These are phyloP conservation scores for Heliconius ismenius DNA, from an alignment of 2,888 invertebrate species.

Conservation along the genomic window DNA sequence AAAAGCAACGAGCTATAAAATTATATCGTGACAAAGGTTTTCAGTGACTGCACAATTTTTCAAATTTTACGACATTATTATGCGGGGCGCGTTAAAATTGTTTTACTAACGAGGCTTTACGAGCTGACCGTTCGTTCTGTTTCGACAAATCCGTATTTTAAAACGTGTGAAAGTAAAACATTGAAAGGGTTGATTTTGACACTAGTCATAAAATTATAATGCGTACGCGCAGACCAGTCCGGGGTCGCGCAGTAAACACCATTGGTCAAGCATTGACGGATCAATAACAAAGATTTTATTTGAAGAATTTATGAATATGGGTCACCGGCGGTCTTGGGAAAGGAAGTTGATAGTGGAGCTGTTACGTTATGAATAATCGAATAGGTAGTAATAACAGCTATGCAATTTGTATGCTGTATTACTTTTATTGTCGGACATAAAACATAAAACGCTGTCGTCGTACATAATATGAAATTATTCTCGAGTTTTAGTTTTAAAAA, in stretches of 20 bases:
- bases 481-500: slow-evolving; percentile 3
- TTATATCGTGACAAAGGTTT: slow-evolving; percentile 39
- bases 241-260: slow-evolving; percentile 68
- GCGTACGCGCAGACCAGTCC: slow-evolving; percentile 56
- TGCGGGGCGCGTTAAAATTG: slow-evolving; percentile 62
- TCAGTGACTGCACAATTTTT: slow-evolving; percentile 49
- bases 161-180: slow-evolving; percentile 78
- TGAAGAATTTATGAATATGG: slow-evolving; percentile 67
- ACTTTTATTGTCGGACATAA: slow-evolving; percentile 35
- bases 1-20: slow-evolving; percentile 44
- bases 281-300: slow-evolving; percentile 61
- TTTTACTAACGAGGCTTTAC: slow-evolving; percentile 68
- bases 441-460: slow-evolving; percentile 17
- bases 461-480: slow-evolving; percentile 12
- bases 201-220: slow-evolving; percentile 62
- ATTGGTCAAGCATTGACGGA: slow-evolving; percentile 77
- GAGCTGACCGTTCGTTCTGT: slow-evolving; percentile 67
- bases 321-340: slow-evolving; percentile 73
- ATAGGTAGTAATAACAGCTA: slow-evolving; percentile 31
- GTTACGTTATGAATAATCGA: slow-evolving; percentile 37
- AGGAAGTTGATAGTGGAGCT: slow-evolving; percentile 58
- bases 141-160: slow-evolving; percentile 69
- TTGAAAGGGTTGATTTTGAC: slow-evolving; percentile 63
- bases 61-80: slow-evolving; percentile 77
- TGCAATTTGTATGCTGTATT: slow-evolving; percentile 37